These are phyloP conservation scores for Heliconius hewitsoni DNA, from an alignment of 1,140 invertebrate species.

Conservation along the genomic window DNA sequence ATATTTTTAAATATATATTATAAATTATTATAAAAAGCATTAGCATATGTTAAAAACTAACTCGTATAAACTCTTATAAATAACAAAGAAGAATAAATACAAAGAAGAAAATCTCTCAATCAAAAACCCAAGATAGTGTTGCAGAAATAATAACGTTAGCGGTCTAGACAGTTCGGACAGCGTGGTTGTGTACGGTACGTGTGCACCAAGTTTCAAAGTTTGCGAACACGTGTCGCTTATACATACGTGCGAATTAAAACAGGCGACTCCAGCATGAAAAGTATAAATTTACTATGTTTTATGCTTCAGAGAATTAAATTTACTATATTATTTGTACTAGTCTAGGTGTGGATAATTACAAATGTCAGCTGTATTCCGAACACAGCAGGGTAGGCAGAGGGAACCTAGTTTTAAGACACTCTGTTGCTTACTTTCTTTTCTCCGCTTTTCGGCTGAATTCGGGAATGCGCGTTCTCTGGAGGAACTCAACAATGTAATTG, in stretches of 20 bases:
- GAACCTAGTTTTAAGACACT: too few relatives aligned
- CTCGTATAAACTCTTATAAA: too few relatives aligned
- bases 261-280: neutral
- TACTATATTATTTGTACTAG: neutral
- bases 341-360: too few relatives aligned
- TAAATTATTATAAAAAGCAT: too few relatives aligned
- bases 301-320: too few relatives aligned
- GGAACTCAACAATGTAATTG: too few relatives aligned
- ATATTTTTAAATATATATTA: too few relatives aligned
- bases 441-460: neutral
- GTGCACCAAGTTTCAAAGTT: neutral
- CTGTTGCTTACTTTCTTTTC: neutral
- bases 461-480: too few relatives aligned
- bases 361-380: too few relatives aligned
- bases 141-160: conserved; percentile 1
- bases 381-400: too few relatives aligned
- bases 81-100: neutral
- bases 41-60: too few relatives aligned
- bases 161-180: neutral
- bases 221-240: neutral
- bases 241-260: conserved; percentile 9
- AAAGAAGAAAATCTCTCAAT: neutral
- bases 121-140: neutral
- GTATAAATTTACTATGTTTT: neutral
- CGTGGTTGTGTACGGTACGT: neutral